Base-by-base conservation (phyloP, 2,888 invertebrate species). In the Apodemia mormo region DNA sequence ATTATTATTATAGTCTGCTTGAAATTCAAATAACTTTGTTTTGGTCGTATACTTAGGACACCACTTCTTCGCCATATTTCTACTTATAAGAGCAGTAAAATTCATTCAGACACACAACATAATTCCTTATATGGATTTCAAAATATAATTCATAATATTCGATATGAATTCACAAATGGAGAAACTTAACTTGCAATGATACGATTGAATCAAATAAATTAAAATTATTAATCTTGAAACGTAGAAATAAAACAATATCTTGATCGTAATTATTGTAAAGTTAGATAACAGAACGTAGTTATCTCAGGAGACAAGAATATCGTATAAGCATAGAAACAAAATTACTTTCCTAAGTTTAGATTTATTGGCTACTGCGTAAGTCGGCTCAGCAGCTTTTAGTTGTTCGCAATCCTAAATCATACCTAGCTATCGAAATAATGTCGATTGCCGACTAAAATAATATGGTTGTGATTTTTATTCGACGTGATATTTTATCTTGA, bases 291-390 rank as follows among this genome's bases (percentile, higher is more conserved):
- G 82, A 85, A 81, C 82, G 80, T 79, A 85, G 85, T 83, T 87
- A 86, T 89, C 87, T 88, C 49, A 45, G 40, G 83, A 82, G 85
- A 86, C 84, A 85, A 82, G 83, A 82, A 87, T 82, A 88, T 88
- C 85, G 81, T 83, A 87, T 86, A 86, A 82, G 88, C 85, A 88
- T 85, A 84, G 85, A 84, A 84, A 86, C 85, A 86, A 82, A 86
- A 89, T 90, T 89, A 90, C 89, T 89, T 90, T 87, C 87, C 87
- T 81, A 90, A 90, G 86, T 90, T 90, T 85, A 87, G 90, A 91
- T 92, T 92, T 92, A 92, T 92, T 87, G 88, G 83, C 81, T 82
- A 85, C 86, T 86, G 85, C 85, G 86, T 86, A 86, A 87, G 84
- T 61, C 61, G 61, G 80, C 82, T 88, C 85, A 82, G 83, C 82